Evolutionary conservation across 2,888 invertebrate genomes (phyloP), one percentile per base, ranked within the genome.

Genomic region (Synanthedon formicaeformis): DNA sequence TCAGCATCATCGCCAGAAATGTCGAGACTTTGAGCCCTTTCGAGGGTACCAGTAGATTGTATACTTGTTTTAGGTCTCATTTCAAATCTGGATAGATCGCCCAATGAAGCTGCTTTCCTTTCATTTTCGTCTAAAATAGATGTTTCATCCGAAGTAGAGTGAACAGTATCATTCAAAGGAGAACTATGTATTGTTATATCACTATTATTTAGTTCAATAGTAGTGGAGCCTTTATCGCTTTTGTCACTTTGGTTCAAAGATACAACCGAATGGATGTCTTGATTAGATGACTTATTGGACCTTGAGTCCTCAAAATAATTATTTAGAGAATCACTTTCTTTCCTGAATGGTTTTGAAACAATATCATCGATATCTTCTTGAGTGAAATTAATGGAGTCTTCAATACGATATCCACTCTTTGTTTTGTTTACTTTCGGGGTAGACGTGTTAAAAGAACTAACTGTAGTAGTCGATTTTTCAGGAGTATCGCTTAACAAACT

Each of bases 11-110:
- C 88, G 4, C 81, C 82, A 51, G 92, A 92, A 73, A 94, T 92
- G 60, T 95, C 95, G 49, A 95, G 80, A 64, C 94, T 94, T 69
- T 94, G 94, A 0, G 95, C 94, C 58, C 94, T 86, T 78, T 95
- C 94, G 53, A 93, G 73, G 10, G 91, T 92, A 3, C 91, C 91
- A 3, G 88, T 79, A 3, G 88, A 72, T 8, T 88, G 84, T 56
- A 86, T 82, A 58, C 71, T 87, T 18, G 81, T 68, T 58, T 82
- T 86, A 45, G 84, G 60, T 62, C 82, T 73, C 10, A 85, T 56
- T 65, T 88, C 85, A 57, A 94, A 91, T 68, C 92, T 91, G 0
- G 94, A 93, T 51, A 95, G 78, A 75, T 95, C 94, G 0, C 94
- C 94, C 1, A 94, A 85, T 41, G 94, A 94, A 0, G 94, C 92